Evolutionary conservation across 1,140 invertebrate species (phyloP).

Genomic region (Drosophila novamexicana): DNA sequence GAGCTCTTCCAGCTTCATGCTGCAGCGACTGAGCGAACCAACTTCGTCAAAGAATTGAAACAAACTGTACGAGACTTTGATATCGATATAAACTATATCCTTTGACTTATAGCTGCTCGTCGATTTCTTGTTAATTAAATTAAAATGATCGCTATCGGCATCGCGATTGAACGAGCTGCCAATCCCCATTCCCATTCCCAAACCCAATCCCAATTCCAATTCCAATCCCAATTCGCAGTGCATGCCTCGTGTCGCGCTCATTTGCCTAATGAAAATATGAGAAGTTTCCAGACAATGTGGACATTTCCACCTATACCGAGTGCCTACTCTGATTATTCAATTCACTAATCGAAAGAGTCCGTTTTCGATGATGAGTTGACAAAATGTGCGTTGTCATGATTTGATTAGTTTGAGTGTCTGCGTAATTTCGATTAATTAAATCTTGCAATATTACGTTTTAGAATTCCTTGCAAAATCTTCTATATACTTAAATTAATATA

Average conservation of each 20-base stretch:
- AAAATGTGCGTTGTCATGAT: constrained; percentile 43
- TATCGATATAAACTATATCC: background rate
- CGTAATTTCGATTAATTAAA: constrained; percentile 10
- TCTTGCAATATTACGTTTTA: background rate
- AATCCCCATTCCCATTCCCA: background rate
- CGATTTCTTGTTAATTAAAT: constrained; percentile 48
- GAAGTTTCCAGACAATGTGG: background rate
- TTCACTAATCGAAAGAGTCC: constrained; percentile 10
- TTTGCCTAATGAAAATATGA: constrained; percentile 56
- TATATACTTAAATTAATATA: too few species aligned
- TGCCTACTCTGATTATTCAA: constrained; percentile 25
- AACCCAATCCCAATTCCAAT: background rate
- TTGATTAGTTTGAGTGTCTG: constrained; percentile 63
- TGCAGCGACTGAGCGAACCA: constrained; percentile 9
- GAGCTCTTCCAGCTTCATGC: constrained; percentile 44
- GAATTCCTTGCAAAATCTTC: too few species aligned
- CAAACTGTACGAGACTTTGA: constrained; percentile 34
- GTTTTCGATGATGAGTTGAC: constrained; percentile 49
- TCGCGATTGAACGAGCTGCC: constrained; percentile 5
- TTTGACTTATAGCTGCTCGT: background rate
- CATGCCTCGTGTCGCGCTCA: constrained; percentile 18
- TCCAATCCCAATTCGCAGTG: constrained; percentile 28
- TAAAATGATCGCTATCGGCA: constrained; percentile 34
- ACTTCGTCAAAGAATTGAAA: constrained; percentile 3
- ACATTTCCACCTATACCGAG: background rate